Evolutionary conservation across 1,140 invertebrate genomes (phyloP).

Genomic region (Maconellicoccus hirsutus): DNA sequence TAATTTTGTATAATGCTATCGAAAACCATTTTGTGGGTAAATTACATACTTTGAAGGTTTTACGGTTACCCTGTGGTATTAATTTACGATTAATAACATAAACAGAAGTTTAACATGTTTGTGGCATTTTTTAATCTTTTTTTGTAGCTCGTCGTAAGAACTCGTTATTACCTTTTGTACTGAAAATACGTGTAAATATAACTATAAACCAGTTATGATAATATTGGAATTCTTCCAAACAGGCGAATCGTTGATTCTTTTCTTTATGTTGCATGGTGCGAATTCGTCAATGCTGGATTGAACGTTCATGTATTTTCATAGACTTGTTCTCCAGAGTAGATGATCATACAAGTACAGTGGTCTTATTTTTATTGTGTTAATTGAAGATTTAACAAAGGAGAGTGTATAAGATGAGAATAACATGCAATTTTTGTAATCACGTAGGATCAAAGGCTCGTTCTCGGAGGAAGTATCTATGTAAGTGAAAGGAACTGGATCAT

Average conservation of each 20-base stretch:
- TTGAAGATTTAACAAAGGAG: too few relatives aligned
- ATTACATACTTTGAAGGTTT: not conserved
- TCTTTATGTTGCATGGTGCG: not conserved
- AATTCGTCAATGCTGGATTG: not conserved
- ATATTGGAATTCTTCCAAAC: not conserved
- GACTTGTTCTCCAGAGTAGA: too few relatives aligned
- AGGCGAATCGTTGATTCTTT: not conserved
- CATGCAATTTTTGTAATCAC: too few relatives aligned
- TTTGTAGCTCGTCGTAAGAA: not conserved
- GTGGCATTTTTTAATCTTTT: not conserved
- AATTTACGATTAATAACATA: slow-evolving; percentile 7
- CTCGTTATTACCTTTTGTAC: not conserved
- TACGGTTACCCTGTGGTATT: not conserved
- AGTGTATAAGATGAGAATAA: too few relatives aligned
- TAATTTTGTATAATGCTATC: too few relatives aligned
- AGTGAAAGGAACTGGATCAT: too few relatives aligned
- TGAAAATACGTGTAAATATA: not conserved
- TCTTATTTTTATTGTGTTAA: too few relatives aligned
- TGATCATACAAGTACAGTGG: too few relatives aligned
- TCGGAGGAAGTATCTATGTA: too few relatives aligned
- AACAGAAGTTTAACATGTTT: not conserved
- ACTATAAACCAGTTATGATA: not conserved
- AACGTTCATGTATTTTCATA: too few relatives aligned
- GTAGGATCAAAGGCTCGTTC: too few relatives aligned
- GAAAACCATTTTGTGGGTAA: too few relatives aligned